Percentiles rank a stretch among this genome's conserved stretches.
Evolutionary conservation across 1,140 invertebrate species (phyloP).

Genomic region (Papilio dardanus): DNA sequence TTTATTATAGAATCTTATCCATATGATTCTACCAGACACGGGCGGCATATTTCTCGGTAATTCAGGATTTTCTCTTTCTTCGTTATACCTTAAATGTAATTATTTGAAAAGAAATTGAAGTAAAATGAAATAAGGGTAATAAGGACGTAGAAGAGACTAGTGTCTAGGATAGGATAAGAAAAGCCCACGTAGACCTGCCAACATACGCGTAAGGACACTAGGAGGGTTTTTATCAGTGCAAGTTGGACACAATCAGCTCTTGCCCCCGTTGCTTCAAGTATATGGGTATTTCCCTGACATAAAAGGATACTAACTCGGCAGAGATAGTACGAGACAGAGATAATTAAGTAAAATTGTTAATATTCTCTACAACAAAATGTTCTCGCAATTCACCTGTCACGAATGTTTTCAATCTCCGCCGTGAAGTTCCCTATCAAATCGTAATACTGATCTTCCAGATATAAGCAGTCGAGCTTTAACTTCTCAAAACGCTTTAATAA

Average conservation of each 20-base stretch:
- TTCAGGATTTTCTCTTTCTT: slow-evolving; percentile 86
- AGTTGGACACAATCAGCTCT: too few species aligned
- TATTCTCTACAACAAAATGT: too few species aligned
- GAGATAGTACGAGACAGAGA: too few species aligned
- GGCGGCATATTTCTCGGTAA: slow-evolving; percentile 86
- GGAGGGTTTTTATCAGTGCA: too few species aligned
- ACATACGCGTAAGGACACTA: too few species aligned
- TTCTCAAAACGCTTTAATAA: slow-evolving; percentile 85
- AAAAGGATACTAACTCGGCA: background rate
- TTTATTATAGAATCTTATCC: slow-evolving; percentile 87
- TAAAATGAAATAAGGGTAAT: too few species aligned
- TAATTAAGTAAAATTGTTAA: background rate
- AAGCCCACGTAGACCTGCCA: too few species aligned
- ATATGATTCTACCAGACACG: slow-evolving; percentile 86
- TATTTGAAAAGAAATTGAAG: too few species aligned
- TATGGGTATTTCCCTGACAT: too few species aligned
- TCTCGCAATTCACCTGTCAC: slow-evolving; percentile 82
- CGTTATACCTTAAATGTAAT: slow-evolving; percentile 85
- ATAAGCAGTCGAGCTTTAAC: slow-evolving; percentile 85
- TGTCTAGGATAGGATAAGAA: too few species aligned
- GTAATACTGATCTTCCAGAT: slow-evolving; percentile 87
- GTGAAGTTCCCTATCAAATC: slow-evolving; percentile 86
- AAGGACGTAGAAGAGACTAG: too few species aligned
- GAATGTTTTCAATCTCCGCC: slow-evolving; percentile 85
- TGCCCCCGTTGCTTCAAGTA: too few species aligned